Evolutionary conservation across 1,140 invertebrate species (phyloP), one percentile per base, ranked within the genome.

Genomic region (Drosophila oshimai): DNA sequence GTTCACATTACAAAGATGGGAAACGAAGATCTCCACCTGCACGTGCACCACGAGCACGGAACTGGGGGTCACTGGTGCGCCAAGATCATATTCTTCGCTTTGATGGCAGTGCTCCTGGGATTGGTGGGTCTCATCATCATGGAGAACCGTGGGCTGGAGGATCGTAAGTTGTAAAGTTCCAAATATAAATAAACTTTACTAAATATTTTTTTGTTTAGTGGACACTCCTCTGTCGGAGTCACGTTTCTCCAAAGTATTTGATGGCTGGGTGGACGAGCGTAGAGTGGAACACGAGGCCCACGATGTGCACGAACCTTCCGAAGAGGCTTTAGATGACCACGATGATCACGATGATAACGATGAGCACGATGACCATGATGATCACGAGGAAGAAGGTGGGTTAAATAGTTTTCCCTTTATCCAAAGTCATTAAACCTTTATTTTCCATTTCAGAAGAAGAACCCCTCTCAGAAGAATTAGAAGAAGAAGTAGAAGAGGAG

Each of bases 11-110:
- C 90, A 42, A 91, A 91, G 79, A 91, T 91, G 90, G 90, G 90
- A 50, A 89, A 73, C 39, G 89, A 91, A 12, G 90, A 91, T 86
- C 92, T 95, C 18, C 94, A 94, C 44, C 94, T 96, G 76, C 95
- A 96, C 78, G 92, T 96, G 22, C 93, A 96, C 20, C 94, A 95
- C 74, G 95, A 96, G 37, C 93, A 93, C 64, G 93, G 93, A 6
- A 95, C 94, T 10, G 95, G 95, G 33, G 96, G 95, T 22, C 95
- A 96, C 78, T 94, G 95, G 93, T 96, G 95, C 90, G 95, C 96
- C 5, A 96, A 95, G 92, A 93, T 96, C 33, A 92, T 96, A 60
- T 97, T 97, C 90, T 96, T 97, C 78, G 90, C 93, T 2, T 84
- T 97, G 9, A 92, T 96, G 36, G 94, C 94, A 15, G 93, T 94